Evolutionary conservation across 1,140 invertebrate species (phyloP).

Genomic region (Epicauta chinensis): DNA sequence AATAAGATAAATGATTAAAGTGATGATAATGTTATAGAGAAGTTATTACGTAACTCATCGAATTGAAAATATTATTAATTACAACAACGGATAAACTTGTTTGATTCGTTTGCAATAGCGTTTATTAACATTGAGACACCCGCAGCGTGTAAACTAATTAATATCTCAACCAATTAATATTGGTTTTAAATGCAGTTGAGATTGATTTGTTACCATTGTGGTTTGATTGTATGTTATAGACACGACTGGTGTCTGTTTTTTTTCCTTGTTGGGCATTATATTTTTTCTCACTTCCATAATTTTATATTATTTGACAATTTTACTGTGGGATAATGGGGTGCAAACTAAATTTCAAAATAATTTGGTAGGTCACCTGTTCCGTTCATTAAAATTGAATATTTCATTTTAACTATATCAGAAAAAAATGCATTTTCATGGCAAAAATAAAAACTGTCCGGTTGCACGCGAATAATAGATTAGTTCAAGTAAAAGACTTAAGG

Average conservation of each 20-base stretch:
- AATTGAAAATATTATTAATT: slow-evolving; percentile 14
- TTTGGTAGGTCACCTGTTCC: slow-evolving; percentile 9
- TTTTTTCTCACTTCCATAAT: too few species aligned
- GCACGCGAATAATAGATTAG: slow-evolving; percentile 13
- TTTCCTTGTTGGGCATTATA: not conserved
- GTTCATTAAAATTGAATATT: too few species aligned
- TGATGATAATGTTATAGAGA: too few species aligned
- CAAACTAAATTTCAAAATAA: slow-evolving; percentile 14
- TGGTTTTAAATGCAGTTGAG: slow-evolving; percentile 12
- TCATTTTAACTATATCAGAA: too few species aligned
- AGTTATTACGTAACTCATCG: slow-evolving; percentile 2
- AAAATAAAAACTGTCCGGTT: not conserved
- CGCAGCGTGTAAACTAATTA: slow-evolving; percentile 16
- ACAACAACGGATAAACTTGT: slow-evolving; percentile 10
- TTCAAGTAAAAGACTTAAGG: slow-evolving; percentile 5
- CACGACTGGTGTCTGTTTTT: not conserved
- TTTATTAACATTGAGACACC: slow-evolving; percentile 7
- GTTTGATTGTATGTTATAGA: not conserved
- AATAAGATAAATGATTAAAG: too few species aligned
- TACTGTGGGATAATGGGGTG: too few species aligned
- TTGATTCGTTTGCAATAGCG: slow-evolving; percentile 7
- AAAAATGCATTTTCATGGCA: too few species aligned
- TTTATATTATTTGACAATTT: not conserved
- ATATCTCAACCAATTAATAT: slow-evolving; percentile 19
- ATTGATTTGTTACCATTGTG: slow-evolving; percentile 20